A percentile compares a stretch with the other conserved stretches of the same genome.
These are phyloP conservation scores for Desmodus rotundus DNA, from an alignment of 2,113 vertebrate genomes.

Conservation along the genomic window DNA sequence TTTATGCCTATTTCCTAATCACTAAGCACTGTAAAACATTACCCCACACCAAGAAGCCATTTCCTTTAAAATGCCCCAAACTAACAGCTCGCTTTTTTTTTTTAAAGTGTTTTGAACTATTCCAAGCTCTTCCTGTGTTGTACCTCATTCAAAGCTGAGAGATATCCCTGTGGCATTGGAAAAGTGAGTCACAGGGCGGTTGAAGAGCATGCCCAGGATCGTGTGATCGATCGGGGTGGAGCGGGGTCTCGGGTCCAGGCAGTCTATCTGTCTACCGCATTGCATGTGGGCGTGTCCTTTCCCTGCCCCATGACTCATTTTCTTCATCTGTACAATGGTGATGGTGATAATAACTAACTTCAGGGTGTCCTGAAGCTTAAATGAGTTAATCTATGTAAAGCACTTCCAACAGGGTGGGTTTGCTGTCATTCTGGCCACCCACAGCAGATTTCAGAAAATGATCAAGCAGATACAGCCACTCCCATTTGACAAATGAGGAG, in stretches of 20 bases:
- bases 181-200: neutral
- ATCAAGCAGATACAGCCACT: neutral
- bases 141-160: neutral
- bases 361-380: neutral
- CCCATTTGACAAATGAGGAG: neutral
- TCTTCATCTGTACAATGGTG: neutral
- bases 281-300: neutral
- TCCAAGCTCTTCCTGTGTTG: neutral
- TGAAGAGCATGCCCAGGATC: neutral
- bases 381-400: neutral
- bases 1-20: slow-evolving; percentile 4
- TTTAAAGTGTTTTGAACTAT: neutral
- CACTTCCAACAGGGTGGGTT: neutral
- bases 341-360: neutral
- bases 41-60: neutral
- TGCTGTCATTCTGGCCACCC: neutral
- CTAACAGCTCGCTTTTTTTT: neutral
- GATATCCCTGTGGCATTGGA: neutral
- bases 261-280: neutral
- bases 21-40: neutral
- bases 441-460: neutral
- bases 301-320: neutral
- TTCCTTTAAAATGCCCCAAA: slow-evolving; percentile 39
- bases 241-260: neutral
- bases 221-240: neutral